A percentile compares a stretch with the other conserved stretches of the same genome.
Evolutionary conservation across 2,888 invertebrate genomes (phyloP).

Genomic region (Caenorhabditis plicata): DNA sequence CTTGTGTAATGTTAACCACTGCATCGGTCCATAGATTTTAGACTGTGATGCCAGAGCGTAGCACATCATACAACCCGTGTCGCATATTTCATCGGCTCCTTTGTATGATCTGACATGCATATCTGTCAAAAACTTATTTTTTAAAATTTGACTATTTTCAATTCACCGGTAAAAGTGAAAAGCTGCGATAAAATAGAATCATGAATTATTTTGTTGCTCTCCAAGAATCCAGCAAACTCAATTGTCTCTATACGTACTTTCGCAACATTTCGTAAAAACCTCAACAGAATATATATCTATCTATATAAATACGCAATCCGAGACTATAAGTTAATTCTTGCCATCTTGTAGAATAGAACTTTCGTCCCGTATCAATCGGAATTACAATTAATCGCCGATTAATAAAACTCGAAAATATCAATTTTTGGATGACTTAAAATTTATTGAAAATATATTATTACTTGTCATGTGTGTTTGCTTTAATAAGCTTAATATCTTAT

Average conservation of each 20-base stretch:
- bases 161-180: not conserved
- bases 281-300: not conserved
- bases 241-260: not conserved
- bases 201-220: conserved; percentile 1
- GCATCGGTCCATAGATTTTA: conserved; percentile 18
- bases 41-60: conserved; percentile 6
- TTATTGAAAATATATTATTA: too few species aligned
- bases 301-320: too few species aligned
- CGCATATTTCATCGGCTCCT: conserved; percentile 25
- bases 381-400: too few species aligned
- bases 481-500: too few species aligned
- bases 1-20: conserved; percentile 9
- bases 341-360: too few species aligned
- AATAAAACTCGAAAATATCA: too few species aligned
- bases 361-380: too few species aligned
- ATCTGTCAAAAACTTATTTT: not conserved
- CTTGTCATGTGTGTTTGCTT: too few species aligned
- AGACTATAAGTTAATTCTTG: too few species aligned
- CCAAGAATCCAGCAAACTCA: conserved; percentile 2
- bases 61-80: conserved; percentile 16
- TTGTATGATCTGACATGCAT: conserved; percentile 9
- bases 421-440: too few species aligned
- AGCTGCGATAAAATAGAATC: conserved; percentile 1
- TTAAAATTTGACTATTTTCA: not conserved
- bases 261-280: not conserved